phyloP scores from a whole-genome alignment of 2,888 invertebrate species.

The Ctena decussata region DNA sequence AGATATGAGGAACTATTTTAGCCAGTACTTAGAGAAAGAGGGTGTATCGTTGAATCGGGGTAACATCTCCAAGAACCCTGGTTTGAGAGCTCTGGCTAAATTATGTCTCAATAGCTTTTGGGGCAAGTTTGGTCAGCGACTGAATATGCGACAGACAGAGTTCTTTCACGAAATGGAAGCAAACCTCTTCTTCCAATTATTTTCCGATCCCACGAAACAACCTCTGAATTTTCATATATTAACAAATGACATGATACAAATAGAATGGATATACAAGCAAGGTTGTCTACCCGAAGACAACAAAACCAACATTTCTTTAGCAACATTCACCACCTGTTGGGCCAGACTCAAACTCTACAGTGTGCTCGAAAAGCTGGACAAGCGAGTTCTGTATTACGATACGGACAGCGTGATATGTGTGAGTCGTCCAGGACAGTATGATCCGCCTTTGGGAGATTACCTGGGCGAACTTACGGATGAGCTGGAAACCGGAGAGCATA shows the following conservation, averaged over 20 bases:
- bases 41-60: slow-evolving; percentile 26
- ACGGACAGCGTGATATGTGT: slow-evolving; percentile 36
- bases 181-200: slow-evolving; percentile 33
- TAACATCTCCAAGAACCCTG: slow-evolving; percentile 40
- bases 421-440: slow-evolving; percentile 20
- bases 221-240: slow-evolving; percentile 32
- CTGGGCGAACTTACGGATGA: slow-evolving; percentile 85
- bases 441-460: slow-evolving; percentile 75
- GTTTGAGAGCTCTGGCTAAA: slow-evolving; percentile 38
- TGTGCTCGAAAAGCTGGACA: slow-evolving; percentile 36
- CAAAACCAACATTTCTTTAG: slow-evolving; percentile 46
- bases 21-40: slow-evolving; percentile 29
- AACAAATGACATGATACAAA: slow-evolving; percentile 32
- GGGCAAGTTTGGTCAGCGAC: slow-evolving; percentile 17
- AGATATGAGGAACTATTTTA: slow-evolving; percentile 26
- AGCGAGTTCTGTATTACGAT: slow-evolving; percentile 44
- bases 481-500: slow-evolving; percentile 68
- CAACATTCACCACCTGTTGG: slow-evolving; percentile 52
- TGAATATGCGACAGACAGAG: neutral
- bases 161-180: slow-evolving; percentile 29
- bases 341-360: slow-evolving; percentile 53
- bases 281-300: slow-evolving; percentile 42
- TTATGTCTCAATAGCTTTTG: slow-evolving; percentile 26
- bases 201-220: slow-evolving; percentile 34
- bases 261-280: slow-evolving; percentile 49